Evolutionary conservation across 2,113 vertebrate genomes (phyloP), one percentile per base, ranked within the genome.

Genomic region (Misgurnus anguillicaudatus): DNA sequence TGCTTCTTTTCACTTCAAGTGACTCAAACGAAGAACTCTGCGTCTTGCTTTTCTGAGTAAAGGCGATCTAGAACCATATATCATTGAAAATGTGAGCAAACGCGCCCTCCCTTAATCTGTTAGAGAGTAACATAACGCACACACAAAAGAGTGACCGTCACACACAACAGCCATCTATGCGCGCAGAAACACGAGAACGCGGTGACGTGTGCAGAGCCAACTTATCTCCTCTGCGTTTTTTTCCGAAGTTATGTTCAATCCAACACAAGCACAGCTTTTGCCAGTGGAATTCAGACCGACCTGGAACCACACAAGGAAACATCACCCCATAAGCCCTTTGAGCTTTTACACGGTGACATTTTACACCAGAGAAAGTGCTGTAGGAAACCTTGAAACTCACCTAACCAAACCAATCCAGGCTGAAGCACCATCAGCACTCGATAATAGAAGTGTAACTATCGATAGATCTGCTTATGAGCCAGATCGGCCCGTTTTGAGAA

Each of bases 221-320:
- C 38, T 89, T 88, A 73, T 63, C 84, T 90, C 88, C 89, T 86
- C 87, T 83, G 85, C 73, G 83, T 86, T 89, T 83, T 81, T 90
- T 89, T 57, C 19, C 0, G 0, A 88, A 92, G 48, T 82, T 83
- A 85, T 19, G 16, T 36, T 79, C 64, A 55, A 24, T 93, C 92
- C 92, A 93, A 93, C 86, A 86, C 82, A 93, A 93, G 89, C 92
- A 91, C 36, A 38, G 80, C 78, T 78, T 84, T 86, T 5, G 79
- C 88, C 92, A 92, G 85, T 36, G 79, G 82, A 61, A 88, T 86
- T 55, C 76, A 17, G 74, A 60, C 75, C 75, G 65, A 82, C 81
- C 61, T 51, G 68, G 77, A 83, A 71, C 58, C 78, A 82, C 63
- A 67, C 14, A 80, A 60, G 63, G 86, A 86, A 80, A 82, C 80